Evolutionary conservation across 2,113 vertebrate genomes (phyloP).

Genomic region (Muntiacus reevesi): DNA sequence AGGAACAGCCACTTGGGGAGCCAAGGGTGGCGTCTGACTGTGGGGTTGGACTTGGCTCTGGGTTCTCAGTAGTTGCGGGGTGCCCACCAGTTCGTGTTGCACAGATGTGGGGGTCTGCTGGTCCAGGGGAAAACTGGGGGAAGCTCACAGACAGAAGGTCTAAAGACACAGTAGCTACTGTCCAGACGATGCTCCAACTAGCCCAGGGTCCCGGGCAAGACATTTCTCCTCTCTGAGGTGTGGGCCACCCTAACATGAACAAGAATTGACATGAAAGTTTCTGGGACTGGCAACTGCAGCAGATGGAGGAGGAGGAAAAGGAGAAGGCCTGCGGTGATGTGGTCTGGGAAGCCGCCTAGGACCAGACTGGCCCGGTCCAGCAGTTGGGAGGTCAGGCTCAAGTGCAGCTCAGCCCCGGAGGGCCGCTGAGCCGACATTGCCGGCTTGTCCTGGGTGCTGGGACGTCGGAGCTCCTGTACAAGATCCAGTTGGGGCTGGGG

Average conservation of each 20-base stretch:
- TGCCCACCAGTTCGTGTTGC: background rate
- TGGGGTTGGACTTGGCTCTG: background rate
- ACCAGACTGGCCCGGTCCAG: background rate
- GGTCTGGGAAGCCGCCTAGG: background rate
- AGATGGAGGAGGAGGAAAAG: background rate
- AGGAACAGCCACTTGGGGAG: background rate
- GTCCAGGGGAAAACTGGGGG: background rate
- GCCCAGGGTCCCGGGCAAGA: background rate
- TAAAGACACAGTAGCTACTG: background rate
- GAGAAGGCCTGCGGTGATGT: background rate
- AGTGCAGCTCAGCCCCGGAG: background rate
- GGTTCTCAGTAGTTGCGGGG: background rate
- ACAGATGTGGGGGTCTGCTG: background rate
- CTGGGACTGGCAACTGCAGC: background rate
- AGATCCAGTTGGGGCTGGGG: background rate
- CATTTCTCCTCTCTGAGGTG: background rate
- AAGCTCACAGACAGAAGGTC: background rate
- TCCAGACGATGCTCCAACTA: background rate
- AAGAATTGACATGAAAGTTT: too few species aligned
- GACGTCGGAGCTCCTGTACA: too few species aligned
- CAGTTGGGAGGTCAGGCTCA: background rate
- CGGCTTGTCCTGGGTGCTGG: background rate
- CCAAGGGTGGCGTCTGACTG: background rate
- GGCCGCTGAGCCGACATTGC: accelerated
- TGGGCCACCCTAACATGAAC: background rate